Percentiles rank a stretch among this genome's conserved stretches.
These are phyloP conservation scores for Macrosteles quadrilineatus DNA, from an alignment of 1,140 invertebrate species.

Conservation along the genomic window DNA sequence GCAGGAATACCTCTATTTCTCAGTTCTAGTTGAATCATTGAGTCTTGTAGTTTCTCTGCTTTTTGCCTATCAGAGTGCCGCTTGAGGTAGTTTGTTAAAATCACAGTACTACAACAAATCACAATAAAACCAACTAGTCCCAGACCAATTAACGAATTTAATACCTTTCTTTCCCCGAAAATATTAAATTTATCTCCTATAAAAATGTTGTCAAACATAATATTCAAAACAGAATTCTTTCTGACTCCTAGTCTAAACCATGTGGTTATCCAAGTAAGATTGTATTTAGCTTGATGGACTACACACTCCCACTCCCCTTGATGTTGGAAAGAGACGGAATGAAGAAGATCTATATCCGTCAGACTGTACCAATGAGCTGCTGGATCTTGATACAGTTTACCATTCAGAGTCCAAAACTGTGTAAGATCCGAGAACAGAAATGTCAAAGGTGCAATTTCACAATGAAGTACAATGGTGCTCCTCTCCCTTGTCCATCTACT, in stretches of 20 bases:
- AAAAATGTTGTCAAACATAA: background rate
- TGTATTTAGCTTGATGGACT: background rate
- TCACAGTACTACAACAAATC: too few relatives aligned
- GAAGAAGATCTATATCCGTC: background rate
- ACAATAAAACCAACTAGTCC: too few relatives aligned
- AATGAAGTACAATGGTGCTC: background rate
- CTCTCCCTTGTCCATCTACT: background rate
- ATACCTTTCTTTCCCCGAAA: too few relatives aligned
- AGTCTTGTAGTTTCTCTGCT: too few relatives aligned
- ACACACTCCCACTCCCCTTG: slow-evolving; percentile 24
- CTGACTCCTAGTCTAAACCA: slow-evolving; percentile 19
- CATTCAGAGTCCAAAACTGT: slow-evolving; percentile 1
- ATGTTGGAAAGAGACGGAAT: background rate
- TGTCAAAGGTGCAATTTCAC: background rate
- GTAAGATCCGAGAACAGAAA: background rate
- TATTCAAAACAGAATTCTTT: background rate
- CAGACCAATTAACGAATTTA: too few relatives aligned
- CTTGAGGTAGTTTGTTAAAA: too few relatives aligned
- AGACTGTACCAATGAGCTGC: background rate
- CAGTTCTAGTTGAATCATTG: too few relatives aligned
- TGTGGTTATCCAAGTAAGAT: slow-evolving; percentile 14
- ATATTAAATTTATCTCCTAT: too few relatives aligned
- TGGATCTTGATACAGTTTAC: background rate
- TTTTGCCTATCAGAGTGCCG: too few relatives aligned
- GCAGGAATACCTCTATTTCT: too few relatives aligned